Evolutionary conservation across 2,113 vertebrate species (phyloP).

Genomic region (Nicator chloris): DNA sequence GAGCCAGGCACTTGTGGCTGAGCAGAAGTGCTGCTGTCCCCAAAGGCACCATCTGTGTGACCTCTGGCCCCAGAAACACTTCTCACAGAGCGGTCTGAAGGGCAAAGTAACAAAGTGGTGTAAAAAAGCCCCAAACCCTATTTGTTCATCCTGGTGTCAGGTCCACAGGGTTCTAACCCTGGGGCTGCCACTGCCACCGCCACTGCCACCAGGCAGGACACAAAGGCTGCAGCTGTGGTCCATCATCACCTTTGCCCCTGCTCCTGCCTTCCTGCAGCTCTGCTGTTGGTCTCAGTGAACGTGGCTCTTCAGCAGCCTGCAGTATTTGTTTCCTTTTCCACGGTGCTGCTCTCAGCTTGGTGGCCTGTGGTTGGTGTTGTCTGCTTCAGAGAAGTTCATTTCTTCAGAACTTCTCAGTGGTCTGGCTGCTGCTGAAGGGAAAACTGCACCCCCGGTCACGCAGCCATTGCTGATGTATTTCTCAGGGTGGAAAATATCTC

Average conservation of each 20-base stretch:
- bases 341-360: rapidly evolving
- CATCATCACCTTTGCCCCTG: background rate
- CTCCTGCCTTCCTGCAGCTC: background rate
- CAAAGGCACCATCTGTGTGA: rapidly evolving
- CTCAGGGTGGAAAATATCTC: background rate
- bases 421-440: background rate
- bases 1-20: background rate
- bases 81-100: background rate
- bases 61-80: background rate
- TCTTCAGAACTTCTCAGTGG: background rate
- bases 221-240: background rate
- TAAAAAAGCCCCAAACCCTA: rapidly evolving
- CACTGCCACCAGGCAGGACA: background rate
- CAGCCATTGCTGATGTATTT: background rate
- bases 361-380: background rate
- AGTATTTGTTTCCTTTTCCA: background rate
- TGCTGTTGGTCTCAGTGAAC: background rate
- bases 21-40: background rate
- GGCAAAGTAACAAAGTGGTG: background rate
- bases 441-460: rapidly evolving
- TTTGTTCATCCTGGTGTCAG: background rate
- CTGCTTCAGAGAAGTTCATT: background rate
- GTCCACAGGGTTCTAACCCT: rapidly evolving
- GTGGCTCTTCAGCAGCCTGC: background rate
- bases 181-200: background rate